Evolutionary conservation across 2,113 vertebrate species (phyloP), one percentile per base, ranked within the genome.

Genomic region (Pachycephala philippinensis): DNA sequence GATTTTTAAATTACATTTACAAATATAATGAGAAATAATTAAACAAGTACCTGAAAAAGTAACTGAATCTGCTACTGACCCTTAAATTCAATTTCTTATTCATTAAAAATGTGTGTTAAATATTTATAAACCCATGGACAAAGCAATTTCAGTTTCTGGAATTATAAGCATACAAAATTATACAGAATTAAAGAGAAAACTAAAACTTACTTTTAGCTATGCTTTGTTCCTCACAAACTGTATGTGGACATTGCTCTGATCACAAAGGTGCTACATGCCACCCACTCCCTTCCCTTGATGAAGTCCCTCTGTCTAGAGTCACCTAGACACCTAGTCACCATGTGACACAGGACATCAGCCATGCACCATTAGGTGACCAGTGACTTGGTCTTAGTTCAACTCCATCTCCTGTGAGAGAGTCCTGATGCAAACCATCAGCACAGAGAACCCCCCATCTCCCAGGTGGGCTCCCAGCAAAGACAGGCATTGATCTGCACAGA

Each of bases 21-120:
- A 95, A 96, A 92, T 91, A 95, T 63, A 90, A 93, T 88, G 57
- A 85, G 80, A 96, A 96, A 96, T 56, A 83, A 79, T 89, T 94
- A 7, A 31, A 79, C 84, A 93, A 85, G 42, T 87, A 95, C 44
- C 86, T 49, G 79, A 85, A 84, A 94, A 91, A 93, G 47, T 44
- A 96, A 89, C 69, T 8, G 0, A 85, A 82, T 84, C 77, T 94
- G 83, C 84, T 95, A 64, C 54, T 89, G 90, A 88, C 87, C 72
- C 87, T 94, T 72, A 64, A 76, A 89, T 93, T 89, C 63, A 83
- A 90, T 85, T 94, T 92, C 80, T 89, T 77, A 70, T 86, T 95
- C 75, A 93, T 96, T 95, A 95, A 96, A 96, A 94, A 87, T 47
- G 31, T 13, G 3, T 68, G 40, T 87, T 92, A 97, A 96, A 96